phyloP scores from a whole-genome alignment of 2,888 invertebrate species.

The Athripsodes cinereus region DNA sequence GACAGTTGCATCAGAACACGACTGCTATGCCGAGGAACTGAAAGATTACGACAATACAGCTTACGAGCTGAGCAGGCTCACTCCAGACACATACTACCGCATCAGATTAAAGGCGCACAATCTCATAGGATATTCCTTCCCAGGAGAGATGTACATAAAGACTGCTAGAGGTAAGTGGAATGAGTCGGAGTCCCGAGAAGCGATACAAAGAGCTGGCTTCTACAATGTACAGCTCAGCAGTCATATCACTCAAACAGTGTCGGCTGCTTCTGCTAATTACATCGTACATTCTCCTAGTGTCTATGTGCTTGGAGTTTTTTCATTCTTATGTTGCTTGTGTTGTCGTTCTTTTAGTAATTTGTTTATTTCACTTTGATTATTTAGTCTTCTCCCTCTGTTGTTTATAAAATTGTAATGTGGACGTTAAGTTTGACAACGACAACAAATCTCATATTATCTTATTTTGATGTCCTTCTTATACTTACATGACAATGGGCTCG shows the following conservation, averaged over 20 bases:
- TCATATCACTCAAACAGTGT: slow-evolving; percentile 33
- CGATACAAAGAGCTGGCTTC: slow-evolving; percentile 45
- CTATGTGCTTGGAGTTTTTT: slow-evolving; percentile 22
- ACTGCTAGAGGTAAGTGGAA: slow-evolving; percentile 82
- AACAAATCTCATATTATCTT: too few species aligned
- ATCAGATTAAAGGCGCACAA: slow-evolving; percentile 83
- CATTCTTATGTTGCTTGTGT: slow-evolving; percentile 22
- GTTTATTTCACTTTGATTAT: too few species aligned
- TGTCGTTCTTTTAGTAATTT: slow-evolving; percentile 7
- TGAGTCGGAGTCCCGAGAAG: slow-evolving; percentile 34
- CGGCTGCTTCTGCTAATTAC: slow-evolving; percentile 4
- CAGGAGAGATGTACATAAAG: slow-evolving; percentile 72
- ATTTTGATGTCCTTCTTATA: too few species aligned
- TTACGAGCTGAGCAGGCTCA: slow-evolving; percentile 62
- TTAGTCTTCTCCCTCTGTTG: too few species aligned
- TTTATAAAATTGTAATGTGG: too few species aligned
- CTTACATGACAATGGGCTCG: too few species aligned
- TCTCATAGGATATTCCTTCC: slow-evolving; percentile 72
- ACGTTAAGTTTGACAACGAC: too few species aligned
- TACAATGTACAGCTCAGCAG: slow-evolving; percentile 47
- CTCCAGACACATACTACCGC: slow-evolving; percentile 75
- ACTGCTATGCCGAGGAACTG: slow-evolving; percentile 55
- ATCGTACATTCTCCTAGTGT: slow-evolving; percentile 15
- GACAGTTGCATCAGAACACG: slow-evolving; percentile 48
- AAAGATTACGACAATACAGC: slow-evolving; percentile 57